Evolutionary conservation across 2,888 invertebrate species (phyloP), one percentile per base, ranked within the genome.

Genomic region (Catotricha subobsoleta): DNA sequence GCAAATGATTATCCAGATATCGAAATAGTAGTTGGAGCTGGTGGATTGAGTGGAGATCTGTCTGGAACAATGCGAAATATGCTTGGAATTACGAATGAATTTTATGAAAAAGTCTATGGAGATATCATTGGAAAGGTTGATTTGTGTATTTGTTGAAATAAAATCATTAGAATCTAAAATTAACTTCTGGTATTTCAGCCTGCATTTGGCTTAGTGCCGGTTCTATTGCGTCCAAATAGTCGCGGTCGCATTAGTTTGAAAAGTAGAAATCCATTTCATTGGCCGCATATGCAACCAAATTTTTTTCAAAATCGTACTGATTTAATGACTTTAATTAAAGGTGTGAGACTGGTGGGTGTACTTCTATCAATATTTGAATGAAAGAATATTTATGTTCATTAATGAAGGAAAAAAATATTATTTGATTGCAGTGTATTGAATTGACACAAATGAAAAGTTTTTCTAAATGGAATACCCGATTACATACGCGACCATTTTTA

Each of bases 221-320:
- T 84, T 16, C 60, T 84, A 20, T 62, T 86, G 53, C 67, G 78
- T 16, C 84, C 86, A 0, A 72, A 73, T 42, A 84, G 83, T 50
- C 66, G 74, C 15, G 86, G 86, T 0, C 66, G 79, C 34, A 67
- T 86, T 36, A 68, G 65, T 18, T 62, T 95, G 39, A 72, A 72
- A 43, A 78, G 78, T 41, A 60, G 67, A 0, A 74, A 82, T 63
- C 84, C 87, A 1, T 64, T 72, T 18, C 75, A 80, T 40, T 74
- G 77, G 60, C 92, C 92, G 0, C 62, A 70, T 41, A 74, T 92
- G 52, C 68, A 82, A 37, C 76, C 84, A 0, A 88, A 90, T 62
- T 92, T 87, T 59, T 79, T 87, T 55, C 65, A 73, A 41, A 63
- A 78, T 51, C 68, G 70, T 5, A 69, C 73, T 21, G 91, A 92